phyloP scores from a whole-genome alignment of 1,140 invertebrate genomes.

The Megalopta genalis region DNA sequence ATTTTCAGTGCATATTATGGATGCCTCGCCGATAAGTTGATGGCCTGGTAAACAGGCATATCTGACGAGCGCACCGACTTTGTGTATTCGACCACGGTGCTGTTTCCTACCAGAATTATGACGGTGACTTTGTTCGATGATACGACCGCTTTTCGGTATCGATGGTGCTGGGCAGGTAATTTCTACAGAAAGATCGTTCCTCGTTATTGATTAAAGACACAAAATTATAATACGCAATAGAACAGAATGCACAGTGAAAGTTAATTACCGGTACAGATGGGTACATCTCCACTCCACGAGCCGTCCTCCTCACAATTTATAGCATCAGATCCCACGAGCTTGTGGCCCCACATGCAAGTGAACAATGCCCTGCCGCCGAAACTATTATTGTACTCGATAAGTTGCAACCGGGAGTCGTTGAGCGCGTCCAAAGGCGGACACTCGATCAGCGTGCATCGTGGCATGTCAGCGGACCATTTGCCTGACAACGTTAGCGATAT shows the following conservation, averaged over 20 bases:
- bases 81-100: slow-evolving; percentile 77
- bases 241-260: neutral
- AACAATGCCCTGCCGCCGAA: slow-evolving; percentile 87
- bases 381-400: slow-evolving; percentile 84
- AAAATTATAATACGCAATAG: neutral
- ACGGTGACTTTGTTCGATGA: slow-evolving; percentile 80
- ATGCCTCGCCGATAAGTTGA: slow-evolving; percentile 87
- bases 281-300: slow-evolving; percentile 88
- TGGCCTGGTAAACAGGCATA: slow-evolving; percentile 87
- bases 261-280: slow-evolving; percentile 85
- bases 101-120: slow-evolving; percentile 73
- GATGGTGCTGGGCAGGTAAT: slow-evolving; percentile 88
- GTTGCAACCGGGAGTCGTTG: slow-evolving; percentile 80
- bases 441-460: slow-evolving; percentile 86
- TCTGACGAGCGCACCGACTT: slow-evolving; percentile 88
- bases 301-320: slow-evolving; percentile 89
- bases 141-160: slow-evolving; percentile 86
- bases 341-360: slow-evolving; percentile 90
- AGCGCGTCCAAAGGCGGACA: slow-evolving; percentile 83
- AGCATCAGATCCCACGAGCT: slow-evolving; percentile 85
- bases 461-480: slow-evolving; percentile 87
- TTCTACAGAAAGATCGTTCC: slow-evolving; percentile 80
- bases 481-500: slow-evolving; percentile 76
- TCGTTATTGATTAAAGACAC: neutral
- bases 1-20: slow-evolving; percentile 91